These are phyloP conservation scores for Heliconius congener DNA, from an alignment of 1,140 invertebrate species.

Conservation along the genomic window DNA sequence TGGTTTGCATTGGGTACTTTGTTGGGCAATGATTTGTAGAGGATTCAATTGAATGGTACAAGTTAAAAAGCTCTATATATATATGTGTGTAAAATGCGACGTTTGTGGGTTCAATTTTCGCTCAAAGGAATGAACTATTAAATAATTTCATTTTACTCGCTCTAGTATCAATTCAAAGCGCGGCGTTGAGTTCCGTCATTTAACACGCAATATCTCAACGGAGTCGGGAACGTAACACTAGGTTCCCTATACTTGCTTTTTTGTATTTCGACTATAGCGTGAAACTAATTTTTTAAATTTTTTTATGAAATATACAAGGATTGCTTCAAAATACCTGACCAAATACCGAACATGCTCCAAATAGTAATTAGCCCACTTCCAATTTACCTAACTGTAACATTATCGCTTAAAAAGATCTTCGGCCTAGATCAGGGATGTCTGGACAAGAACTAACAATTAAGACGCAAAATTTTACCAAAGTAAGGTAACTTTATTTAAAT, in stretches of 20 bases:
- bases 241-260: too few relatives aligned
- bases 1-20: too few relatives aligned
- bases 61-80: too few relatives aligned
- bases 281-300: background rate
- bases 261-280: too few relatives aligned
- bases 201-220: too few relatives aligned
- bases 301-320: background rate
- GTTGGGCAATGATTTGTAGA: too few relatives aligned
- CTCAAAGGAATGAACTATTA: background rate
- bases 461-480: background rate
- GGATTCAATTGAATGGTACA: too few relatives aligned
- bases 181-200: too few relatives aligned
- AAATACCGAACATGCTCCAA: constrained; percentile 24
- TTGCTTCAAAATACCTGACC: background rate
- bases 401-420: constrained; percentile 38
- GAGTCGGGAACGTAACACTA: too few relatives aligned
- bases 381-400: constrained; percentile 38
- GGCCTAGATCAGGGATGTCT: constrained; percentile 16
- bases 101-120: background rate
- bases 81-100: background rate
- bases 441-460: background rate
- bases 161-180: too few relatives aligned
- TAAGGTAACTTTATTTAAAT: background rate
- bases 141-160: too few relatives aligned
- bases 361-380: constrained; percentile 37